Evolutionary conservation across 1,140 invertebrate genomes (phyloP).

Genomic region (Drosophila sp.): DNA sequence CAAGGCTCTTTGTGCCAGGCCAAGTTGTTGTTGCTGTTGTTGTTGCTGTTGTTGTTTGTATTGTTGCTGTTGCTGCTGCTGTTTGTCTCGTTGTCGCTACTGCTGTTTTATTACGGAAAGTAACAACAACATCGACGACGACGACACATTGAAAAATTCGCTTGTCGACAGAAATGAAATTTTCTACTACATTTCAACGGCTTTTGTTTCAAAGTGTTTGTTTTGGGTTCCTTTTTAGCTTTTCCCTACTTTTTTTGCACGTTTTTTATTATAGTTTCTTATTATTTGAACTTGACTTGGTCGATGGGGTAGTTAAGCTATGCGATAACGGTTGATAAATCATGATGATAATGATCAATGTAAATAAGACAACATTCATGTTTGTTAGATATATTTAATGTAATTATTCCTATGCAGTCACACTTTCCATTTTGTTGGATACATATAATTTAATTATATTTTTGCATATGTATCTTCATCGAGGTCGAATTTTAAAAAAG

Average conservation of each 20-base stretch:
- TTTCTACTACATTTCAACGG: slow-evolving; percentile 52
- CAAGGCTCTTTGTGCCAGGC: slow-evolving; percentile 48
- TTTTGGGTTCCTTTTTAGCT: slow-evolving; percentile 25
- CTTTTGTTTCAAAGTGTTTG: slow-evolving; percentile 46
- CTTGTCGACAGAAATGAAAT: slow-evolving; percentile 63
- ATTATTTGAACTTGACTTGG: not conserved
- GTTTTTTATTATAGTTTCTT: slow-evolving; percentile 30
- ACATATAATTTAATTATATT: too few species aligned
- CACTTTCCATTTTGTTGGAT: too few species aligned
- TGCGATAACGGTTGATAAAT: not conserved
- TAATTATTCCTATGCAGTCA: too few species aligned
- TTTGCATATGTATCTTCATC: too few species aligned
- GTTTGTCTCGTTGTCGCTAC: slow-evolving; percentile 38
- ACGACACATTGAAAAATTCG: slow-evolving; percentile 55
- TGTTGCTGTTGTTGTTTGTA: slow-evolving; percentile 2
- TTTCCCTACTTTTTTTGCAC: not conserved
- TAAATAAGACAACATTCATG: too few species aligned
- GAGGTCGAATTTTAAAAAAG: too few species aligned
- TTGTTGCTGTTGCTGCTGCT: slow-evolving; percentile 19
- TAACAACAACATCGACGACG: slow-evolving; percentile 26
- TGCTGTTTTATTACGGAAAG: slow-evolving; percentile 58
- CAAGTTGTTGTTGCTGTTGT: slow-evolving; percentile 13
- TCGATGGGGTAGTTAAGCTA: not conserved
- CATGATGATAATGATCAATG: too few species aligned
- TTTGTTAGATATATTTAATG: too few species aligned